Percentiles rank a stretch among this genome's conserved stretches.
phyloP scores from a whole-genome alignment of 1,140 invertebrate species.

The Drosophila setifemur region DNA sequence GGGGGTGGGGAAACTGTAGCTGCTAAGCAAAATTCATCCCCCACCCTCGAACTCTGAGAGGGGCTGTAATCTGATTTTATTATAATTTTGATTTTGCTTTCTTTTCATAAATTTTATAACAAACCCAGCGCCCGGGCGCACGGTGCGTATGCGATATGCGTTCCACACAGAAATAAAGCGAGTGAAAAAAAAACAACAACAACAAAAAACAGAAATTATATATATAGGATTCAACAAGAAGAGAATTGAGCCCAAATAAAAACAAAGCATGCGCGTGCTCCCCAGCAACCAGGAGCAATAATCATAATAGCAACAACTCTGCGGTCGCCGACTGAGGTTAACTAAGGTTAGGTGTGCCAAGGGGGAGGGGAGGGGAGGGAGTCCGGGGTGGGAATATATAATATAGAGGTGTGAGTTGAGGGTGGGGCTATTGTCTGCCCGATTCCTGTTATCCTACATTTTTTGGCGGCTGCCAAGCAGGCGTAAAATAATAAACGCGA shows the following conservation, averaged over 20 bases:
- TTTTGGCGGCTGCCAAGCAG: constrained; percentile 74
- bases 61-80: constrained; percentile 79
- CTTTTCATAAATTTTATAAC: constrained; percentile 81
- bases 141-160: constrained; percentile 4
- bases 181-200: constrained; percentile 13
- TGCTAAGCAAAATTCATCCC: constrained; percentile 30
- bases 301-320: constrained; percentile 61
- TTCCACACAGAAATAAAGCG: no score
- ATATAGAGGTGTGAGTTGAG: neutral
- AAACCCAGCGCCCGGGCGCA: constrained; percentile 38
- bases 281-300: constrained; percentile 55
- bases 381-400: neutral
- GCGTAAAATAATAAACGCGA: constrained; percentile 80
- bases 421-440: constrained; percentile 20
- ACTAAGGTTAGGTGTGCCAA: constrained; percentile 41
- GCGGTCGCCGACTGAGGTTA: constrained; percentile 50
- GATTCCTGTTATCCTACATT: constrained; percentile 37
- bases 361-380: neutral
- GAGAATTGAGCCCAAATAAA: constrained; percentile 52
- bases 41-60: constrained; percentile 37
- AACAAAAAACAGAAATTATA: constrained; percentile 23
- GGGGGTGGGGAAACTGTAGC: neutral
- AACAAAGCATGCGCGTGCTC: constrained; percentile 48
- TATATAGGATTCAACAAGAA: constrained; percentile 42
- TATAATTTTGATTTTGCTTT: constrained; percentile 81